A percentile compares a stretch with the other conserved stretches of the same genome.
phyloP scores from a whole-genome alignment of 2,113 vertebrate species.

The Spheniscus mendiculus region DNA sequence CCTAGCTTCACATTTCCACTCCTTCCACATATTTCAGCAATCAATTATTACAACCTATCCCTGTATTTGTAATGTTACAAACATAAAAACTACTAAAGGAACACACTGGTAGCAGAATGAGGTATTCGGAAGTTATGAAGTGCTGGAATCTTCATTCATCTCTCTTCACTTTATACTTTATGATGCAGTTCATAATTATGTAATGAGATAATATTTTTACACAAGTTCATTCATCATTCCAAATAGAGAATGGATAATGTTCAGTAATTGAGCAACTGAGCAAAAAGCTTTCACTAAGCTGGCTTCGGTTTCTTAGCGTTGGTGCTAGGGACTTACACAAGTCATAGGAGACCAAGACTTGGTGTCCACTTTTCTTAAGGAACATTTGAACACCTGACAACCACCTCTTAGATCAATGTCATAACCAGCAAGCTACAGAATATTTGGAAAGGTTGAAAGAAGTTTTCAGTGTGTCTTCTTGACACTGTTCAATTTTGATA shows the following conservation, averaged over 20 bases:
- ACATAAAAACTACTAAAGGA: neutral
- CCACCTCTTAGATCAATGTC: neutral
- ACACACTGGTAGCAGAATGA: neutral
- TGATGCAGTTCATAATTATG: conserved; percentile 4
- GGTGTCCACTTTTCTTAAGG: neutral
- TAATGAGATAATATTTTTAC: conserved; percentile 54
- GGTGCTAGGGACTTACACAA: neutral
- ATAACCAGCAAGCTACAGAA: neutral
- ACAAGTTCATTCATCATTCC: conserved; percentile 3
- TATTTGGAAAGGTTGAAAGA: neutral
- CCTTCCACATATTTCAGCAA: neutral
- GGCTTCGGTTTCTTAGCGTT: neutral
- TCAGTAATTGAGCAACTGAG: neutral
- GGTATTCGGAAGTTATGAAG: neutral
- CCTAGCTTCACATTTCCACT: neutral
- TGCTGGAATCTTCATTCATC: neutral
- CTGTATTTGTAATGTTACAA: neutral
- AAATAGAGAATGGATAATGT: neutral
- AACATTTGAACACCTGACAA: neutral
- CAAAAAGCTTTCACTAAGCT: neutral
- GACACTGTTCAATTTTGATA: neutral
- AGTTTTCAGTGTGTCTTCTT: neutral
- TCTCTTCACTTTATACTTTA: neutral
- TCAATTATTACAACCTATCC: neutral
- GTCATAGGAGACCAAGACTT: neutral